A percentile compares a stretch with the other conserved stretches of the same genome.
phyloP scores from a whole-genome alignment of 2,888 invertebrate genomes.

The Heliconius sara region DNA sequence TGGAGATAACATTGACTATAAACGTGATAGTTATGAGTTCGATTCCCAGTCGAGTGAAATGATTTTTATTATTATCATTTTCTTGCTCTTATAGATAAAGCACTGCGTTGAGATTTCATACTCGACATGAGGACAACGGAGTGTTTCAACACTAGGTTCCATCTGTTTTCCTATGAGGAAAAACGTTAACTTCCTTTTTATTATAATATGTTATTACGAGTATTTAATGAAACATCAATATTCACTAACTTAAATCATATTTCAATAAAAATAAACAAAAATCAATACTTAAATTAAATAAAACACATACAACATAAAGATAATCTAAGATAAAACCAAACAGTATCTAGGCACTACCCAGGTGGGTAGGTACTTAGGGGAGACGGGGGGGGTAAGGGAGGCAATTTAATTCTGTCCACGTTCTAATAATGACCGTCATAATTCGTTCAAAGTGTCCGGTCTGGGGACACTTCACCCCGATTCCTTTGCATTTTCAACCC shows the following conservation, averaged over 20 bases:
- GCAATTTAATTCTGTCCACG: slow-evolving; percentile 86
- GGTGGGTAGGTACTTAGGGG: slow-evolving; percentile 82
- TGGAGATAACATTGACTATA: not conserved
- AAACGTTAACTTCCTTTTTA: no score
- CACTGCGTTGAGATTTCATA: not conserved
- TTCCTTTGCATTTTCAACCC: slow-evolving; percentile 82
- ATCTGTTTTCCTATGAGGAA: no score
- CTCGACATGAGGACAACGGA: no score
- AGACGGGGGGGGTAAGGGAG: slow-evolving; percentile 71
- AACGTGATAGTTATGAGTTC: not conserved
- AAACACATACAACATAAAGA: not conserved
- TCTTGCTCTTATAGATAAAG: not conserved
- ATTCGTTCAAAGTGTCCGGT: slow-evolving; percentile 86
- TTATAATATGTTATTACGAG: no score
- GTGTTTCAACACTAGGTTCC: no score
- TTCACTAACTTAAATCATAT: no score
- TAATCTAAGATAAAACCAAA: slow-evolving; percentile 25
- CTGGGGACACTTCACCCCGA: slow-evolving; percentile 78
- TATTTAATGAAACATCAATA: no score
- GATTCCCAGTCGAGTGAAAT: not conserved
- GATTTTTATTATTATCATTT: no score
- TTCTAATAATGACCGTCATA: slow-evolving; percentile 86
- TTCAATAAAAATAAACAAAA: not conserved
- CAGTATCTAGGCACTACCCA: slow-evolving; percentile 62
- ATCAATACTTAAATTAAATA: not conserved